Evolutionary conservation across 2,888 invertebrate species (phyloP).

Genomic region (Norana najaformis): DNA sequence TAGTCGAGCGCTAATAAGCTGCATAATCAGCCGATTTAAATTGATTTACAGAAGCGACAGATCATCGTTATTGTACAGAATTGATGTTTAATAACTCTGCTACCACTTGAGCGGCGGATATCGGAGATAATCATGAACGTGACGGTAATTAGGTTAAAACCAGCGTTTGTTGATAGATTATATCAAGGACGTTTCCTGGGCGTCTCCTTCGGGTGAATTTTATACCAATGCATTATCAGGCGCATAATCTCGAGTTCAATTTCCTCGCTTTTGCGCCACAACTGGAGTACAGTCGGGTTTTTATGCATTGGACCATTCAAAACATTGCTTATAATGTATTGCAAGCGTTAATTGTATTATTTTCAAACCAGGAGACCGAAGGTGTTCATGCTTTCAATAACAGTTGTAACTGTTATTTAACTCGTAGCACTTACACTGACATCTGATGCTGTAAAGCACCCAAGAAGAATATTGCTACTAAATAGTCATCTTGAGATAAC

Average conservation of each 20-base stretch:
- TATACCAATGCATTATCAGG: neutral
- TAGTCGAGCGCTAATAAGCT: neutral
- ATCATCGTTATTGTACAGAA: neutral
- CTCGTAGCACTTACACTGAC: neutral
- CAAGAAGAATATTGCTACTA: neutral
- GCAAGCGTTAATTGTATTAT: too few relatives aligned
- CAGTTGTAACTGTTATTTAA: neutral
- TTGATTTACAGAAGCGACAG: neutral
- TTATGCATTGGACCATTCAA: neutral
- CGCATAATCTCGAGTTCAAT: neutral
- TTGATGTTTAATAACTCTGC: neutral
- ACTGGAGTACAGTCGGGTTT: neutral
- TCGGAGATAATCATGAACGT: neutral
- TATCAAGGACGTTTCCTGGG: conserved; percentile 13
- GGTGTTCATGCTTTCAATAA: neutral
- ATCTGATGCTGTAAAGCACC: neutral
- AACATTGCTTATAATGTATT: too few relatives aligned
- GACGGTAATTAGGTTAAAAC: neutral
- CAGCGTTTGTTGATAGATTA: neutral
- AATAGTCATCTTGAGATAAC: neutral
- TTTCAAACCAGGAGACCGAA: neutral
- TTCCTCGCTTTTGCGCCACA: neutral
- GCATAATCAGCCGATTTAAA: neutral
- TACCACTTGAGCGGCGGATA: neutral
- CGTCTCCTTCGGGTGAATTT: neutral